Evolutionary conservation across 2,797 vertebrate species (phyloP).

Genomic region (Hipposideros larvatus): DNA sequence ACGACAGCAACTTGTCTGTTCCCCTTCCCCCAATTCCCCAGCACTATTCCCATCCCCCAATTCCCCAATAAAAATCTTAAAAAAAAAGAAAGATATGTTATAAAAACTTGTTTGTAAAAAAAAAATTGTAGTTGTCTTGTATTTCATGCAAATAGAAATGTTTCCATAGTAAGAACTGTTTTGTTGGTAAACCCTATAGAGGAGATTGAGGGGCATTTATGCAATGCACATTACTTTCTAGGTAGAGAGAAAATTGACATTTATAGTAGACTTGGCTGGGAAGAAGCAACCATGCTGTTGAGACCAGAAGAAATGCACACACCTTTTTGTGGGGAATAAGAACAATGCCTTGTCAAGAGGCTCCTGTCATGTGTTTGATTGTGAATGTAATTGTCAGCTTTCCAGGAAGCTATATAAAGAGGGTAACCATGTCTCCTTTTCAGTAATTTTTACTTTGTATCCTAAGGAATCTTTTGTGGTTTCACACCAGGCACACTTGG

Average conservation of each 20-base stretch:
- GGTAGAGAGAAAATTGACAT: not conserved
- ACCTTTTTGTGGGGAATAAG: not conserved
- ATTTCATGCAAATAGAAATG: not conserved
- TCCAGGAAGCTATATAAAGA: not conserved
- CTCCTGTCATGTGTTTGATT: not conserved
- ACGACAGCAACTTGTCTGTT: no score
- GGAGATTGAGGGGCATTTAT: not conserved
- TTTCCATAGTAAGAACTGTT: slow-evolving; percentile 20
- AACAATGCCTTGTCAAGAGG: not conserved
- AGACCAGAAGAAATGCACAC: not conserved
- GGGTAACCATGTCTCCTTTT: not conserved
- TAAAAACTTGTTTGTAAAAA: no score
- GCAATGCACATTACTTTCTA: not conserved
- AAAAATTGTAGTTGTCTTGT: not conserved
- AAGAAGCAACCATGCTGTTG: not conserved
- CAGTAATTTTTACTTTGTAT: slow-evolving; percentile 49
- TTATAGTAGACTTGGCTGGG: not conserved
- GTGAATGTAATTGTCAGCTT: not conserved
- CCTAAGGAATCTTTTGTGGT: not conserved
- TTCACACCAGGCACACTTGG: not conserved
- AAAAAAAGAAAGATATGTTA: no score
- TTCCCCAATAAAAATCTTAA: no score
- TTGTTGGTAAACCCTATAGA: not conserved
- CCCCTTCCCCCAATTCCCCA: no score
- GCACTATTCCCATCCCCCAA: no score